Conservation (phyloP, 2,113 vertebrate species). For the Lichenostomus cassidix region DNA sequence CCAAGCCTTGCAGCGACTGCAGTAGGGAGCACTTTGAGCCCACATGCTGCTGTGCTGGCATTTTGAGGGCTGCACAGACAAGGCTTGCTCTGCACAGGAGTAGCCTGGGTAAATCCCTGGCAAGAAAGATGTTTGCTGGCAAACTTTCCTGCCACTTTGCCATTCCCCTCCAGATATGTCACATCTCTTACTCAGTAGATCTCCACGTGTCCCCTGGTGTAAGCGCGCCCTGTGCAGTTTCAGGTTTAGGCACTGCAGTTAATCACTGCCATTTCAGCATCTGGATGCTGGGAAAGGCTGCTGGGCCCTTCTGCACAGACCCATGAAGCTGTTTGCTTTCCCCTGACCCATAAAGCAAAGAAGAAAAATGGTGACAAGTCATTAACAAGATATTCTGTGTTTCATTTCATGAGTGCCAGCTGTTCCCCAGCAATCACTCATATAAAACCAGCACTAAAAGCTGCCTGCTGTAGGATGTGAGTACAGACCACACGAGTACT, state of each 20-base stretch:
- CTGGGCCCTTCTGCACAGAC: not conserved
- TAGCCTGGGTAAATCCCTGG: not conserved
- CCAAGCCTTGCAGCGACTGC: not conserved
- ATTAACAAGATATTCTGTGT: constrained; percentile 43
- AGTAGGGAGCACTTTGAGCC: not conserved
- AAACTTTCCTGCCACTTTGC: not conserved
- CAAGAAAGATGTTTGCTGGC: not conserved
- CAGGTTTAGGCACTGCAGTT: not conserved
- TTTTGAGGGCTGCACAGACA: not conserved
- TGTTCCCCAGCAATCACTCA: constrained; percentile 33
- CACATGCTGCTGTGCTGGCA: not conserved
- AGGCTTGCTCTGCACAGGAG: not conserved
- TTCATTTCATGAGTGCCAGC: constrained; percentile 47
- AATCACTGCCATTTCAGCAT: not conserved
- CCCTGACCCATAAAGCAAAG: not conserved
- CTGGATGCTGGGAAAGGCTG: not conserved
- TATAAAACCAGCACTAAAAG: constrained; percentile 27
- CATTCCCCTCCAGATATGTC: not conserved
- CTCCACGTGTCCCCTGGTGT: not conserved
- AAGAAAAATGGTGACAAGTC: constrained; percentile 22
- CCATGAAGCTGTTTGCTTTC: not conserved
- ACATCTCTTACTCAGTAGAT: not conserved
- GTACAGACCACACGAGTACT: not conserved
- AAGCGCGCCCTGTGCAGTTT: rapidly evolving
- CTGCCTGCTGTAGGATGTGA: not conserved